Percentiles rank a stretch among this genome's conserved stretches.
Evolutionary conservation across 2,113 vertebrate species (phyloP).

Genomic region (Hepsetus odoe): DNA sequence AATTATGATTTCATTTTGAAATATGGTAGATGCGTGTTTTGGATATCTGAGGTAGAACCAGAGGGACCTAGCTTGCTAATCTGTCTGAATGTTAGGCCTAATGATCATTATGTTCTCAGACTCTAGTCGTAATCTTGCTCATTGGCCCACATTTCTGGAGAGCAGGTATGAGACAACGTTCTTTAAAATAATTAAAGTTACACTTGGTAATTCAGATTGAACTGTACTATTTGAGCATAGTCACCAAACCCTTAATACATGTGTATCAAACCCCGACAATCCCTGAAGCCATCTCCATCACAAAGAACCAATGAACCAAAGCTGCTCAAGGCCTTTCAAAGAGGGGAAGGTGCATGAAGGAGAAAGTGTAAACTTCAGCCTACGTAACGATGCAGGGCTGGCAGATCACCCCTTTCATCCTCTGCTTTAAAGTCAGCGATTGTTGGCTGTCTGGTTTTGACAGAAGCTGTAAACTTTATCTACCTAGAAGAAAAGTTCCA

Average conservation of each 20-base stretch:
- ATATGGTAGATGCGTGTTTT: neutral
- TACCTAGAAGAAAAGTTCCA: neutral
- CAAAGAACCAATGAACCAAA: neutral
- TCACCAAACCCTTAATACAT: too few species aligned
- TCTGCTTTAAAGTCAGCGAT: neutral
- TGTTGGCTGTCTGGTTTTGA: neutral
- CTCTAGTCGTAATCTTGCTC: too few species aligned
- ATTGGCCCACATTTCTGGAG: too few species aligned
- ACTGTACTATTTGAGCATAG: neutral
- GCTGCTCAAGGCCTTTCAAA: neutral
- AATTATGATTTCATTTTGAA: conserved; percentile 3
- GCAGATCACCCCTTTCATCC: neutral
- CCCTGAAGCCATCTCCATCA: neutral
- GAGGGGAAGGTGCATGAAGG: neutral
- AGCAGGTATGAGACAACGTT: too few species aligned
- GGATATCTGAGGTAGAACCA: neutral
- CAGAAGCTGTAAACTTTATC: neutral
- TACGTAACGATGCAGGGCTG: neutral
- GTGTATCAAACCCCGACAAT: neutral
- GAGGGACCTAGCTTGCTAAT: neutral
- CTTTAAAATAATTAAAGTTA: too few species aligned
- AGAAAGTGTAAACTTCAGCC: neutral
- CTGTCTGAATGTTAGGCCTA: neutral
- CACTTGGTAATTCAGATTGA: too few species aligned
- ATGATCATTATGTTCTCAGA: neutral